Percentiles rank a stretch among this genome's conserved stretches.
phyloP scores from a whole-genome alignment of 2,888 invertebrate species.

The Trissolcus brochymenae region DNA sequence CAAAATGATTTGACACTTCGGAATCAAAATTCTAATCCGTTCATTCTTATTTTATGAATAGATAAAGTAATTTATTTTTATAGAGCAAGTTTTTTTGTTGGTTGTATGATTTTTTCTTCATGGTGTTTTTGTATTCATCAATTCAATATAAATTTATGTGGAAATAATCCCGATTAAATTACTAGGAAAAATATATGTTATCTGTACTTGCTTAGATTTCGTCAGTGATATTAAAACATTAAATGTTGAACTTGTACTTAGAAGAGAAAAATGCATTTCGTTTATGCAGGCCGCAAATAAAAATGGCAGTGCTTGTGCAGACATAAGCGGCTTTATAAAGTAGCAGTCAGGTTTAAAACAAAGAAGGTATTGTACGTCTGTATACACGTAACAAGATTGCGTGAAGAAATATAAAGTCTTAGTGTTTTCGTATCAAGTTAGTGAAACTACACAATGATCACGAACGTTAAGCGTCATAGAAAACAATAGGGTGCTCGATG shows the following conservation, averaged over 20 bases:
- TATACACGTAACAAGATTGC: slow-evolving; percentile 43
- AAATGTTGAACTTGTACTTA: slow-evolving; percentile 6
- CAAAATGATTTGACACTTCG: not conserved
- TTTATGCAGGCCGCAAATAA: slow-evolving; percentile 20
- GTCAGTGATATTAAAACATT: not conserved
- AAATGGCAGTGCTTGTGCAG: slow-evolving; percentile 14
- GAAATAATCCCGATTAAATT: too few species aligned
- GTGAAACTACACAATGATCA: slow-evolving; percentile 44
- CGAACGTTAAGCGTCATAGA: slow-evolving; percentile 49
- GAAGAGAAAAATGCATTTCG: slow-evolving; percentile 17
- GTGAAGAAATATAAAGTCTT: slow-evolving; percentile 49
- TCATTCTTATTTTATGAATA: not conserved
- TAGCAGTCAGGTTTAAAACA: slow-evolving; percentile 44
- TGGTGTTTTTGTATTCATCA: too few species aligned
- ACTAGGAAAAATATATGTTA: too few species aligned
- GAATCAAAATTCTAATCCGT: not conserved
- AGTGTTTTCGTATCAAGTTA: slow-evolving; percentile 55
- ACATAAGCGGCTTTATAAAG: slow-evolving; percentile 52
- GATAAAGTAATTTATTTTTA: not conserved
- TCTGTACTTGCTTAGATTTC: slow-evolving; percentile 1
- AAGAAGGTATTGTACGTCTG: slow-evolving; percentile 45
- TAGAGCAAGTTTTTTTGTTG: not conserved
- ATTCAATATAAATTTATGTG: too few species aligned
- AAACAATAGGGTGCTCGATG: slow-evolving; percentile 57
- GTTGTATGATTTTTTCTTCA: too few species aligned